phyloP scores from a whole-genome alignment of 2,113 vertebrate species.

The Guaruba guarouba region DNA sequence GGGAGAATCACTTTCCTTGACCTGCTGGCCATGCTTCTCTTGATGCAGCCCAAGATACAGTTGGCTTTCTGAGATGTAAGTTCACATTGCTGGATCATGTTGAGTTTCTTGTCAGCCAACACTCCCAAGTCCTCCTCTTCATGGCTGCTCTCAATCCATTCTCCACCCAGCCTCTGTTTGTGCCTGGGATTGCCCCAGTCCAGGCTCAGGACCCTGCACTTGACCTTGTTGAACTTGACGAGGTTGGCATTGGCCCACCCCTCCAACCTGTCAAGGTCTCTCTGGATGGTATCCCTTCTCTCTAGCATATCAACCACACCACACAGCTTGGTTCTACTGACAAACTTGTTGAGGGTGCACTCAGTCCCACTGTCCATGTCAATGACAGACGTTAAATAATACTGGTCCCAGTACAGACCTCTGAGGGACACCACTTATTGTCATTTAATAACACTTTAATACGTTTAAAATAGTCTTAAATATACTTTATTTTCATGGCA shows the following conservation, averaged over 20 bases:
- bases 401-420: fast-evolving
- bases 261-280: background rate
- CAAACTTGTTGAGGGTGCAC: background rate
- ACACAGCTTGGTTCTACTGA: background rate
- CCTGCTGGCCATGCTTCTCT: background rate
- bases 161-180: background rate
- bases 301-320: background rate
- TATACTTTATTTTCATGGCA: background rate
- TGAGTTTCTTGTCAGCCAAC: background rate
- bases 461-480: background rate
- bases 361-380: background rate
- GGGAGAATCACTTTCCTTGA: background rate
- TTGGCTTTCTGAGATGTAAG: background rate
- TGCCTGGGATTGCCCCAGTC: background rate
- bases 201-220: background rate
- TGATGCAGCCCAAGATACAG: background rate
- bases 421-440: background rate
- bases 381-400: background rate
- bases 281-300: background rate
- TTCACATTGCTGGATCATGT: too few relatives aligned
- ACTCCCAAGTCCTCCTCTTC: background rate
- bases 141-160: background rate
- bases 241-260: background rate
- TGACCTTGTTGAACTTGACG: background rate
- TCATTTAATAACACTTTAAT: background rate